Percentiles rank a stretch among this genome's conserved stretches.
Conservation (phyloP, 2,113 vertebrate genomes). For the Hemichromis elongatus region DNA sequence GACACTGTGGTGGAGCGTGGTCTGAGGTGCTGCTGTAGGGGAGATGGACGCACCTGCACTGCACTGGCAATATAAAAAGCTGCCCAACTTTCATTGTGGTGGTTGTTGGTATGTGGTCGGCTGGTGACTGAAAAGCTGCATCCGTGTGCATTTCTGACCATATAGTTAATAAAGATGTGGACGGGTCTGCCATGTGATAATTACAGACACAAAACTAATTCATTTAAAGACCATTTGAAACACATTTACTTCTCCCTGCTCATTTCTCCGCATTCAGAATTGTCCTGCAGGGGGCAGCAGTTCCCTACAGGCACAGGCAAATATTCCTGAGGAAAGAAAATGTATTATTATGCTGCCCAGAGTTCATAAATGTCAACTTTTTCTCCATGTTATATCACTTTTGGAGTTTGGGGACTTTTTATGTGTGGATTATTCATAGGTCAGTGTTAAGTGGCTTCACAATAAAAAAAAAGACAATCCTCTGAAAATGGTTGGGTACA, state of each 20-base stretch:
- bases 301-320: background rate
- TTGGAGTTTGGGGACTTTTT: background rate
- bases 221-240: background rate
- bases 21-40: no score
- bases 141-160: no score
- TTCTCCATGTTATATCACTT: background rate
- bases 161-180: no score
- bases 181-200: no score
- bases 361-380: background rate
- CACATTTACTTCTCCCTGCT: background rate
- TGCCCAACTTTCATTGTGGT: no score
- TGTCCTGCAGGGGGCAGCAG: background rate
- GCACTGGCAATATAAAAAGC: no score
- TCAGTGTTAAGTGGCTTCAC: background rate
- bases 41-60: no score
- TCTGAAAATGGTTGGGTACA: background rate
- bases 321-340: background rate
- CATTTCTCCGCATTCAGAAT: background rate
- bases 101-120: no score
- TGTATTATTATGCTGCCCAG: background rate
- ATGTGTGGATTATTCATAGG: background rate
- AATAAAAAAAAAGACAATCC: background rate
- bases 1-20: no score
- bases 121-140: no score
- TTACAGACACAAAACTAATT: no score